Base-by-base conservation (phyloP, 2,113 vertebrate genomes). In the Thoracochromis brauschi region DNA sequence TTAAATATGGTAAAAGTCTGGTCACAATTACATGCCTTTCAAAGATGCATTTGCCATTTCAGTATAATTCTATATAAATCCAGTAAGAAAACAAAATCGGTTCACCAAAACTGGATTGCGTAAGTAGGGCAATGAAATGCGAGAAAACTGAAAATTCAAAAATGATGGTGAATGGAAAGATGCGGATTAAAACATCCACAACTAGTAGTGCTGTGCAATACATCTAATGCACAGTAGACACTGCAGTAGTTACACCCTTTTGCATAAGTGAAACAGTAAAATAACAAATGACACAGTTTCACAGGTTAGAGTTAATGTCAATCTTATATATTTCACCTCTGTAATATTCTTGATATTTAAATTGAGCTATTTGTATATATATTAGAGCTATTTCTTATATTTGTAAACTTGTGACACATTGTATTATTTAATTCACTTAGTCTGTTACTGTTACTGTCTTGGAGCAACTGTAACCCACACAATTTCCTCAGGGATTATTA, bases 381-480 rank as follows among this genome's bases (percentile, higher is more conserved):
- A 63, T 63, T 63, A 11, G 58, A 63, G 58, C 6, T 2, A 63
- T 0, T 63, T 63, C 16, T 2, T 63, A 33, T 11, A 63, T 63
- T 33, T 63, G 29, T 19, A 35, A 4, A 63, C 31, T 7, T 63
- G 0, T 63, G 9, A 63, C 2, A 63, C 17, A 11, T 63, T 63
- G 31, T 63, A 63, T 63, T 19, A 35, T 63, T 63, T 63, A 3
- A 3, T 63, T 35, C 0, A 0, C 2, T 63, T 11, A 19, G 9
- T 4, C 16, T 60, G 29, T 33, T 60, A 31, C 8, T 31, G 5
- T 60, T 9, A 33, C 29, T 33, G 5, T 33, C 3, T 33, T 60
- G 57, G 29, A 60, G 5, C 57, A 33, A 7, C 16, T 60, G 57
- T 33, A 19, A 19, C 29, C 57, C 14, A 31, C 21, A 57, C 12